Evolutionary conservation across 2,113 vertebrate species (phyloP).

Genomic region (Laterallus jamaicensis): DNA sequence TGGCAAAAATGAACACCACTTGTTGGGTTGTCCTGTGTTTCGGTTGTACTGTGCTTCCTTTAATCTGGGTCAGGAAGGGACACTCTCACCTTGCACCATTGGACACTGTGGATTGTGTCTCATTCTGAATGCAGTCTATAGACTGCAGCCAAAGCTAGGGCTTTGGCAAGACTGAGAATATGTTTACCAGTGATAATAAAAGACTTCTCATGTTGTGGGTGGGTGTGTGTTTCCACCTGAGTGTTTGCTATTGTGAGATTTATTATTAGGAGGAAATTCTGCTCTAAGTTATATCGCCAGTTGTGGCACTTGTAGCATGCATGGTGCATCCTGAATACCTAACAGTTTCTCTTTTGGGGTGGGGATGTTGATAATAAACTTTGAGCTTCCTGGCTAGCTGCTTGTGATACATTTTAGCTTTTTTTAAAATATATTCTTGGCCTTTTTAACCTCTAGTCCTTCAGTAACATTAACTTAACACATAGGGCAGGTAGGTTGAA

Average conservation of each 20-base stretch:
- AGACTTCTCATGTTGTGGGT: neutral
- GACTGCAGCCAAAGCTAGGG: neutral
- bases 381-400: neutral
- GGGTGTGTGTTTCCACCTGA: neutral
- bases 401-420: neutral
- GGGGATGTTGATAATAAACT: neutral
- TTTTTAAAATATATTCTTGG: neutral
- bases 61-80: neutral
- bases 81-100: fast-evolving
- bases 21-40: neutral
- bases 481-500: neutral
- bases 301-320: neutral
- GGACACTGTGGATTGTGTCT: neutral
- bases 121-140: neutral
- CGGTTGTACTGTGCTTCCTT: neutral
- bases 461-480: no score
- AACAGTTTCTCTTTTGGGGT: neutral
- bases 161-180: neutral
- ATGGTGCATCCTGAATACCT: neutral
- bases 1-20: neutral
- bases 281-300: neutral
- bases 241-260: neutral
- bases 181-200: fast-evolving
- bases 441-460: neutral
- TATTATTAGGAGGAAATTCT: neutral